Conservation (phyloP, 2,113 vertebrate species). For the Cyprinus carpio region DNA sequence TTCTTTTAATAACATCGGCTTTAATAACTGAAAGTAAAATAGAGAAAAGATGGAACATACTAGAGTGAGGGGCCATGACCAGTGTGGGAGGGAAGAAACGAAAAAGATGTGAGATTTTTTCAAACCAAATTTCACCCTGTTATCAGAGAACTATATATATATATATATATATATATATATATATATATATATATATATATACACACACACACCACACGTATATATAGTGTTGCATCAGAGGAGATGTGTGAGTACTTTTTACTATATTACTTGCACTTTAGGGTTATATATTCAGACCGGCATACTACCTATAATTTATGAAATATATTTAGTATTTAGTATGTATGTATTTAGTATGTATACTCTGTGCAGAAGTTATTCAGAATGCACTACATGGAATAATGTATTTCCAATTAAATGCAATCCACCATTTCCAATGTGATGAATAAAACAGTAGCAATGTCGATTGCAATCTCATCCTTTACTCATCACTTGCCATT, state of each 20-base stretch:
- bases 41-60: constrained; percentile 80
- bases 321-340: neutral
- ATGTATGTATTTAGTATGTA: neutral
- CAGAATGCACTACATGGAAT: neutral
- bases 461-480: too few relatives aligned
- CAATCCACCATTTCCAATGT: neutral
- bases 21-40: constrained; percentile 89
- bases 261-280: too few relatives aligned
- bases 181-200: too few relatives aligned
- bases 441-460: neutral
- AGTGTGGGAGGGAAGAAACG: constrained; percentile 63
- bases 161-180: too few relatives aligned
- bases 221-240: neutral
- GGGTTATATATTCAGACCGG: neutral
- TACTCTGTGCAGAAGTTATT: neutral
- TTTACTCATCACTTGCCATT: neutral
- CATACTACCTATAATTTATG: neutral
- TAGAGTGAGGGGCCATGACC: constrained; percentile 86
- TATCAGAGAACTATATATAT: constrained; percentile 5
- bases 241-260: constrained; percentile 64
- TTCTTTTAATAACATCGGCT: constrained; percentile 98
- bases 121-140: neutral
- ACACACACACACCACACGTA: too few relatives aligned
- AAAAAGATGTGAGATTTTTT: neutral
- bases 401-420: neutral